phyloP scores from a whole-genome alignment of 2,797 vertebrate species.

The Petrocephalus sullivani region DNA sequence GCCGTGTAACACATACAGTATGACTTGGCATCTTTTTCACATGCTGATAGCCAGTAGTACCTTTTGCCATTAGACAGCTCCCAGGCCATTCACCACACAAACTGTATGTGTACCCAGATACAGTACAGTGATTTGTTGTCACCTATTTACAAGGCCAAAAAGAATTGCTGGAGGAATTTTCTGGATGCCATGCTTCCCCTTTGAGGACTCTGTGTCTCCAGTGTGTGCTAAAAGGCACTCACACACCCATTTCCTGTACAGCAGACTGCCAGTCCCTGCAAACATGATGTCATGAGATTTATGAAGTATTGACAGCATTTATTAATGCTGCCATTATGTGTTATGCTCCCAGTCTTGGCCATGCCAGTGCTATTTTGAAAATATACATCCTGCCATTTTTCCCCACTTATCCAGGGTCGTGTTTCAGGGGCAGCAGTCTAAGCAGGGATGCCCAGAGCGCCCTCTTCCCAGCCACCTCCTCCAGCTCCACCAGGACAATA shows the following conservation, averaged over 20 bases:
- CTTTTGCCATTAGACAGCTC: conserved; percentile 45
- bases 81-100: conserved; percentile 49
- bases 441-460: no score
- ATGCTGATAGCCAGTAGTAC: conserved; percentile 49
- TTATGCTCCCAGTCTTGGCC: neutral
- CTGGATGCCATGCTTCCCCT: conserved; percentile 42
- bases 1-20: conserved; percentile 36
- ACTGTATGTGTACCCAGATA: conserved; percentile 47
- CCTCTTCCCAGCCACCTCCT: no score
- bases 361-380: neutral
- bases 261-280: neutral
- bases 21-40: conserved; percentile 56
- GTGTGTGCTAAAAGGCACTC: neutral
- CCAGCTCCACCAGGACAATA: no score
- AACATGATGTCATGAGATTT: conserved; percentile 27
- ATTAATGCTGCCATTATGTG: neutral
- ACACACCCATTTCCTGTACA: conserved; percentile 24
- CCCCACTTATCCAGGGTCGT: no score
- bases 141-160: conserved; percentile 47
- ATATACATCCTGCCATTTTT: neutral
- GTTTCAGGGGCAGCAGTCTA: no score
- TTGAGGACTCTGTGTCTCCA: conserved; percentile 30
- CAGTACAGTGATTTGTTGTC: conserved; percentile 47
- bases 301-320: conserved; percentile 18
- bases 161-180: conserved; percentile 42